Evolutionary conservation across 2,113 vertebrate genomes (phyloP), one percentile per base, ranked within the genome.

Genomic region (Ovis canadensis): DNA sequence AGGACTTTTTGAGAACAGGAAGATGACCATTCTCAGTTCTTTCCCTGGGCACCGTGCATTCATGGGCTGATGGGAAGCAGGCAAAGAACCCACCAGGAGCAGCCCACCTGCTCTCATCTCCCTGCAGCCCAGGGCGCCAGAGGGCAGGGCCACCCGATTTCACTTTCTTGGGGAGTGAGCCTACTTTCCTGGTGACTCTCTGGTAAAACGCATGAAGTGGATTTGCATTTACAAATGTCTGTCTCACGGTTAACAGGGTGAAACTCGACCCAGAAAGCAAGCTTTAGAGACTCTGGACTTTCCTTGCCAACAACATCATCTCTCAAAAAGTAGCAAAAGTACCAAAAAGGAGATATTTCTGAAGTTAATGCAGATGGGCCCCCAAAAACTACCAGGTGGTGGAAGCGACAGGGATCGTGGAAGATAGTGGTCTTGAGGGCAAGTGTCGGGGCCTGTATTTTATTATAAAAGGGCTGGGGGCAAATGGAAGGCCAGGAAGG

Each of bases 1-100:
- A 52, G 12, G 80, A 87, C 67, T 94, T 94, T 89, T 57, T 91
- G 45, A 64, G 95, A 91, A 40, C 40, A 96, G 86, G 54, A 82
- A 90, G 93, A 77, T 89, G 27, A 82, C 6, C 31, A 62, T 77
- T 29, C 88, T 97, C 93, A 89, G 94, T 97, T 96, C 96, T 94
- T 84, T 94, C 64, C 43, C 82, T 85, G 0, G 0, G 92, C 0
- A 6, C 90, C 50, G 16, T 13, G 48, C 81, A 57, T 55, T 36
- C 45, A 59, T 33, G 1, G 1, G 91, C 48, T 31, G 36, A 60
- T 2, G 8, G 31, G 50, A 83, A 86, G 48, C 48, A 40, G 50
- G 81, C 57, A 6, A 23, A 71, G 80, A 10, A 29, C 33, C 33
- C 36, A 11, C 27, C 1, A 3, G 52, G 71, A 17, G 77, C 19